Evolutionary conservation across 2,888 invertebrate species (phyloP).

Genomic region (Leptinotarsa rubiginosa): DNA sequence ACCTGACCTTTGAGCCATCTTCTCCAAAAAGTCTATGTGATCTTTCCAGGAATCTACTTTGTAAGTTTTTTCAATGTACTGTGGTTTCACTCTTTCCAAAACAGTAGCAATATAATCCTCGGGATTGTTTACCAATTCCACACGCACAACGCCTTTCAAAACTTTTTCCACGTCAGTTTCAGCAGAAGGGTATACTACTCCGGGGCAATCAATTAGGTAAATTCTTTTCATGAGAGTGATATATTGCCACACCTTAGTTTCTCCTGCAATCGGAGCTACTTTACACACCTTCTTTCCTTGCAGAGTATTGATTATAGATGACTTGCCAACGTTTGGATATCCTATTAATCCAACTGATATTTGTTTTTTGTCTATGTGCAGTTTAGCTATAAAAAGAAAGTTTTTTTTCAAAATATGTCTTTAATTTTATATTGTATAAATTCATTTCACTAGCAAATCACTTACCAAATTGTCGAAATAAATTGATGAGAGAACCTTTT

Average conservation of each 20-base stretch:
- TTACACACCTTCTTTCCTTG: slow-evolving; percentile 98
- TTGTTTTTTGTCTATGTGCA: slow-evolving; percentile 97
- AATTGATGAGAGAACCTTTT: slow-evolving; percentile 95
- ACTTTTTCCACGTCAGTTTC: slow-evolving; percentile 96
- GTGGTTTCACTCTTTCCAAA: slow-evolving; percentile 86
- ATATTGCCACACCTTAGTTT: slow-evolving; percentile 99
- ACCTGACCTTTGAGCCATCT: slow-evolving; percentile 87
- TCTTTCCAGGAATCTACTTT: slow-evolving; percentile 85
- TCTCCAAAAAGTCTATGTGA: slow-evolving; percentile 89
- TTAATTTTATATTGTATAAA: not conserved
- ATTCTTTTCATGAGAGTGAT: slow-evolving; percentile 97
- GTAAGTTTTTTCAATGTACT: slow-evolving; percentile 92
- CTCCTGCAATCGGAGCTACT: slow-evolving; percentile 98
- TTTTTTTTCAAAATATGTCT: not conserved
- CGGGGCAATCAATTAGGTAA: slow-evolving; percentile 98
- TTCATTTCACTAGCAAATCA: slow-evolving; percentile 21
- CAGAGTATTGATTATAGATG: slow-evolving; percentile 96
- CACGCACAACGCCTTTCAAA: slow-evolving; percentile 96
- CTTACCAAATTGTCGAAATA: slow-evolving; percentile 89
- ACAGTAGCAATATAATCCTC: slow-evolving; percentile 94
- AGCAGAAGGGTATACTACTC: slow-evolving; percentile 96
- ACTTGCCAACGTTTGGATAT: slow-evolving; percentile 99
- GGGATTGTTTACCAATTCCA: slow-evolving; percentile 92
- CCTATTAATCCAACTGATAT: slow-evolving; percentile 99
- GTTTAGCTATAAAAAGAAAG: slow-evolving; percentile 69